Evolutionary conservation across 2,888 invertebrate genomes (phyloP).

Genomic region (Enchytraeus crypticus): DNA sequence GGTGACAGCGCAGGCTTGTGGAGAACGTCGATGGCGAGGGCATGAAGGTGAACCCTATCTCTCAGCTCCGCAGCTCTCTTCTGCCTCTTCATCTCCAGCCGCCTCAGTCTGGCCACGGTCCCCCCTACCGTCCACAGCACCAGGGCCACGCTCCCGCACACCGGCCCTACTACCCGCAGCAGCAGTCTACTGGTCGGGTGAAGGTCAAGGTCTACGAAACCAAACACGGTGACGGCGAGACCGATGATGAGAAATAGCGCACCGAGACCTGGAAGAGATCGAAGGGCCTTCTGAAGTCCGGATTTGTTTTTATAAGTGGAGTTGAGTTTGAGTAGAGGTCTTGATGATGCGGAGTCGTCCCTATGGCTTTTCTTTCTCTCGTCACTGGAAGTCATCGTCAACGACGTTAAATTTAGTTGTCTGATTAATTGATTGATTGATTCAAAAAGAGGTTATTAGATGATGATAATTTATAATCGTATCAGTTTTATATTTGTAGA

Average conservation of each 20-base stretch:
- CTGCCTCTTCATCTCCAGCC: not conserved
- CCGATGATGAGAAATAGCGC: not conserved
- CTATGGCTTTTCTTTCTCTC: too few species aligned
- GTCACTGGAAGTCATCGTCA: too few species aligned
- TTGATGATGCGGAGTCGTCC: too few species aligned
- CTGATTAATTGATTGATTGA: too few species aligned
- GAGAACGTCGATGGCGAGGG: not conserved
- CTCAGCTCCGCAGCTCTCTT: constrained; percentile 1
- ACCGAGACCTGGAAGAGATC: too few species aligned
- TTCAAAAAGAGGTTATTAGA: too few species aligned
- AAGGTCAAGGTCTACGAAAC: not conserved
- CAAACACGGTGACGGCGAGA: not conserved
- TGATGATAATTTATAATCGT: too few species aligned
- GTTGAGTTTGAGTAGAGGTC: too few species aligned
- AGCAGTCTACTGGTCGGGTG: not conserved
- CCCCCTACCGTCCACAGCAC: not conserved
- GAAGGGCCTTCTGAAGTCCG: too few species aligned
- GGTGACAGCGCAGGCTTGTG: not conserved
- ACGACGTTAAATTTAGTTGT: too few species aligned
- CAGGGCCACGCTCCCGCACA: not conserved
- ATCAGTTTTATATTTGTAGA: too few species aligned
- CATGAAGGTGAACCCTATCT: constrained; percentile 1
- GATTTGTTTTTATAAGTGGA: too few species aligned
- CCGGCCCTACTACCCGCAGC: not conserved
- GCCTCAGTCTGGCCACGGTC: not conserved